Percentiles rank a stretch among this genome's conserved stretches.
phyloP scores from a whole-genome alignment of 2,888 invertebrate genomes.

The Microdon myrmicae region DNA sequence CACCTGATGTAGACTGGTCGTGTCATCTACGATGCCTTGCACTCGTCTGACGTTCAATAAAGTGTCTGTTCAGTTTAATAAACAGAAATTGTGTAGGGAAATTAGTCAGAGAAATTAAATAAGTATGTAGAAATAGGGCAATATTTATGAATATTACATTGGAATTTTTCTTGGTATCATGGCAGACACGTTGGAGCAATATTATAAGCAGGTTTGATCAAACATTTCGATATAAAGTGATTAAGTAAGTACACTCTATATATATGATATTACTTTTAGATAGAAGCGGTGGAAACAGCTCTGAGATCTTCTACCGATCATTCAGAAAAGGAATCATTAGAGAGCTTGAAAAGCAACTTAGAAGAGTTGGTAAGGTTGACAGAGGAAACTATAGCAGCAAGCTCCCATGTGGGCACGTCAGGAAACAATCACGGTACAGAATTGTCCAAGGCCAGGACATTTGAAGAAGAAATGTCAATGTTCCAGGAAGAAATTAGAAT shows the following conservation, averaged over 20 bases:
- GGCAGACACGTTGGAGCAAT: constrained; percentile 18
- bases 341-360: constrained; percentile 73
- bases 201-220: constrained; percentile 24
- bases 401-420: not conserved
- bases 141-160: no score
- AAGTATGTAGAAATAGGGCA: no score
- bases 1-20: no score
- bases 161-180: no score
- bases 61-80: no score
- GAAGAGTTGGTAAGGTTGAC: constrained; percentile 77
- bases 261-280: constrained; percentile 65
- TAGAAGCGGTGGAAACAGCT: constrained; percentile 73
- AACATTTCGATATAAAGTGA: not conserved
- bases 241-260: not conserved
- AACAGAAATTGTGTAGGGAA: no score
- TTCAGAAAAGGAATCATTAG: constrained; percentile 70
- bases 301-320: constrained; percentile 68
- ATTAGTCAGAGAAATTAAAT: no score
- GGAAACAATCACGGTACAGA: not conserved
- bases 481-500: constrained; percentile 61
- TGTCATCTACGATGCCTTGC: no score
- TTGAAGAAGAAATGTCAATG: constrained; percentile 60
- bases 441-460: no score
- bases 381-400: constrained; percentile 67
- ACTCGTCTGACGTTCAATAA: no score